Conservation (phyloP, 1,140 invertebrate genomes). For the Drosophila kohkoa region DNA sequence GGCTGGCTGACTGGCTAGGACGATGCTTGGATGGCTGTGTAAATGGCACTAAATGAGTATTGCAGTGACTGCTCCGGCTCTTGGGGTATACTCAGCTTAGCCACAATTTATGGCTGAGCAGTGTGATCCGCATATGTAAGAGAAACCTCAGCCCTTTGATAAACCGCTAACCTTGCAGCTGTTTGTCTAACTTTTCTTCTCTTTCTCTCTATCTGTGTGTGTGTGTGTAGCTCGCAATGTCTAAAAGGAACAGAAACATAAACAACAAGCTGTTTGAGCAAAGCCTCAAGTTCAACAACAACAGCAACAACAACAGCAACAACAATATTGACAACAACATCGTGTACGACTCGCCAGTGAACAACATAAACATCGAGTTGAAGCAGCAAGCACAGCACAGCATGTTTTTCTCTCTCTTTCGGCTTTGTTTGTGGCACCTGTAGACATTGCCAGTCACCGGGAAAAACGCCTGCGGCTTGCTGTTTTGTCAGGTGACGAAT, state of each 20-base stretch:
- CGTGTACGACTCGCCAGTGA: slow-evolving; percentile 8
- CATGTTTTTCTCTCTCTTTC: slow-evolving; percentile 14
- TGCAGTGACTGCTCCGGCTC: neutral
- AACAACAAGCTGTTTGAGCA: slow-evolving; percentile 39
- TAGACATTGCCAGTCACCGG: slow-evolving; percentile 28
- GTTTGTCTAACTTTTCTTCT: slow-evolving; percentile 13
- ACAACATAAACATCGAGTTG: slow-evolving; percentile 10
- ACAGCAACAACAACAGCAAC: slow-evolving; percentile 21
- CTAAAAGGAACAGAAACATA: slow-evolving; percentile 20
- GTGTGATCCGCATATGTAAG: slow-evolving; percentile 30
- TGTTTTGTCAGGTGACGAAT: slow-evolving; percentile 58
- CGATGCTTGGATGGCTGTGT: neutral
- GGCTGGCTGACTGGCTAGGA: neutral
- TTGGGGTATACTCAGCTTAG: slow-evolving; percentile 12
- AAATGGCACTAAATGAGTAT: slow-evolving; percentile 18
- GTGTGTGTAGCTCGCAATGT: neutral
- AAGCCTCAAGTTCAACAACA: slow-evolving; percentile 39
- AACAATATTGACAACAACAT: neutral
- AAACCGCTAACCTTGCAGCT: slow-evolving; percentile 21
- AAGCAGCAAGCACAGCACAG: neutral
- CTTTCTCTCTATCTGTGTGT: neutral
- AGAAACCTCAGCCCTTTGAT: slow-evolving; percentile 35
- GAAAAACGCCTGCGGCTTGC: slow-evolving; percentile 47
- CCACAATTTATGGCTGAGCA: slow-evolving; percentile 30
- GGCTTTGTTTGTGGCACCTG: slow-evolving; percentile 41